These are phyloP conservation scores for Globodera rostochiensis DNA, from an alignment of 1,140 invertebrate species.

Conservation along the genomic window DNA sequence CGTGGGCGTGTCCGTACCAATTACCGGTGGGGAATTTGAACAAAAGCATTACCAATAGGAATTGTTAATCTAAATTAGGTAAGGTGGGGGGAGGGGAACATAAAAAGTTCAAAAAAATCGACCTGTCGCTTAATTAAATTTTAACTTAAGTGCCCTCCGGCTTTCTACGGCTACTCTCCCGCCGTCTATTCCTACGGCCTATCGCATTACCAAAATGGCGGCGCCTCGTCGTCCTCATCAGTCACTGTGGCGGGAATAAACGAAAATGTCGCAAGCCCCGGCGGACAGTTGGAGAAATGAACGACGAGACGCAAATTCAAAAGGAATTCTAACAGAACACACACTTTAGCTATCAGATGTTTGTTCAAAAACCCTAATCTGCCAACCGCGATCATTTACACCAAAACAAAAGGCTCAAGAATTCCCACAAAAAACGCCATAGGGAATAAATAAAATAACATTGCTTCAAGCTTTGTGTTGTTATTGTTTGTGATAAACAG, in stretches of 20 bases:
- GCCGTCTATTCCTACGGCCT: not conserved
- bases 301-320: not conserved
- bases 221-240: not conserved
- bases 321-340: too few relatives aligned
- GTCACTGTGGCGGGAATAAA: not conserved
- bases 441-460: too few relatives aligned
- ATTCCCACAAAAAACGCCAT: too few relatives aligned
- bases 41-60: too few relatives aligned
- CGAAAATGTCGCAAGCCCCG: not conserved
- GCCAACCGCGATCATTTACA: too few relatives aligned
- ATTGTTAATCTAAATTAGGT: too few relatives aligned
- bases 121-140: too few relatives aligned
- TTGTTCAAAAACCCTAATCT: too few relatives aligned
- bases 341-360: too few relatives aligned
- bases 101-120: constrained; percentile 2
- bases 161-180: not conserved
- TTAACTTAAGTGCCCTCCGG: not conserved
- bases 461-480: too few relatives aligned
- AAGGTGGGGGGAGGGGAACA: not conserved
- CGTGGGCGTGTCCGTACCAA: not conserved
- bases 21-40: not conserved
- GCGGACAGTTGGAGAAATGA: not conserved
- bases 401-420: too few relatives aligned
- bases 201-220: not conserved
- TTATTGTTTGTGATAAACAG: too few relatives aligned